These are phyloP conservation scores for Araneus ventricosus DNA, from an alignment of 1,140 invertebrate species.

Conservation along the genomic window DNA sequence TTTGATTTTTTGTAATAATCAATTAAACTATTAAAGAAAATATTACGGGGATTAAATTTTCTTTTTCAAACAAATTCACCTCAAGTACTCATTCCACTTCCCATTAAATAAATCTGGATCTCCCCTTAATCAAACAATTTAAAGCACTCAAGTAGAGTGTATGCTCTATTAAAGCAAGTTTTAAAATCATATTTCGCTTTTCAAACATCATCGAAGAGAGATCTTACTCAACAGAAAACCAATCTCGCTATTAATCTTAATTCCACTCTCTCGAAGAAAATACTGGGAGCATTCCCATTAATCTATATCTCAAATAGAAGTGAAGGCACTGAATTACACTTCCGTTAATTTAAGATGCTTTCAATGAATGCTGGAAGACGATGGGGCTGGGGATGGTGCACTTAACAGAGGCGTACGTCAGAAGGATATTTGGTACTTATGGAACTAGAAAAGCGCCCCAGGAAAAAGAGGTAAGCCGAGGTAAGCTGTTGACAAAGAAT, in stretches of 20 bases:
- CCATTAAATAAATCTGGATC: neutral
- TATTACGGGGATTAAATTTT: neutral
- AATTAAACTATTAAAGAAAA: too few species aligned
- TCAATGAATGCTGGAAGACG: constrained; percentile 1
- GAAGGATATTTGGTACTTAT: neutral
- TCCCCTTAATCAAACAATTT: neutral
- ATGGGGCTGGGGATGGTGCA: neutral
- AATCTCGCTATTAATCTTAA: constrained; percentile 22
- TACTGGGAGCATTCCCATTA: neutral
- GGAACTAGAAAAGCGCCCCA: neutral
- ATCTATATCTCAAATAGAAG: constrained; percentile 9
- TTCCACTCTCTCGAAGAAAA: constrained; percentile 7
- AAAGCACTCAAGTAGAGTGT: neutral
- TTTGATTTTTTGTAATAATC: too few species aligned
- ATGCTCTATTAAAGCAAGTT: neutral
- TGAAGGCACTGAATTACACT: neutral
- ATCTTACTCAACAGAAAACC: constrained; percentile 11
- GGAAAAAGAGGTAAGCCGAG: constrained; percentile 45
- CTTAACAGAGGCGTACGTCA: neutral
- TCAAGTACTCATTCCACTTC: neutral
- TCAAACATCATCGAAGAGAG: neutral
- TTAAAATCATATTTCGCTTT: constrained; percentile 22
- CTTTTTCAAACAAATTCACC: neutral
- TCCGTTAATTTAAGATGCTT: constrained; percentile 19
- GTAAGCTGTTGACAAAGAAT: constrained; percentile 58